phyloP scores from a whole-genome alignment of 1,140 invertebrate species.

The Zophobas atratus region DNA sequence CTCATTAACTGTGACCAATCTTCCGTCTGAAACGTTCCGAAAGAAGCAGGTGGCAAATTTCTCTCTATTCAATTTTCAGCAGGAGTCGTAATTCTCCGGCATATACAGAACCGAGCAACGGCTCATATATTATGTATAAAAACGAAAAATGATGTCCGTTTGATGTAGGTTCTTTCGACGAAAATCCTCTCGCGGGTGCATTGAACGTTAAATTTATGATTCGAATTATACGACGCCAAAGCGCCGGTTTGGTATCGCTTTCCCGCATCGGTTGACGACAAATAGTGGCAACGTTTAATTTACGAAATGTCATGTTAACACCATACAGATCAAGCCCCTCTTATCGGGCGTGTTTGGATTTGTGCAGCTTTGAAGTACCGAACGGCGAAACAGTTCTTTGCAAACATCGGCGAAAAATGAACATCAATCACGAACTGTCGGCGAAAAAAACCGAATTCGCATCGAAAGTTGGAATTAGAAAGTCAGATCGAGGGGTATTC shows the following conservation, averaged over 20 bases:
- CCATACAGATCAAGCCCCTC: not conserved
- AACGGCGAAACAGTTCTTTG: no score
- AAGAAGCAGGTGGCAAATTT: conserved; percentile 36
- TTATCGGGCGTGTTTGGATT: not conserved
- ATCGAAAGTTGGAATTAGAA: no score
- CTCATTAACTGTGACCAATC: conserved; percentile 10
- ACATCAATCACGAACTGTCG: no score
- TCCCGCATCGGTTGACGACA: not conserved
- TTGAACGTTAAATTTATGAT: no score
- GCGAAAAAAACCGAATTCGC: no score
- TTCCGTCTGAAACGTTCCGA: not conserved
- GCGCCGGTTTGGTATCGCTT: no score
- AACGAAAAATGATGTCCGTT: conserved; percentile 26
- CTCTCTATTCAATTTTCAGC: conserved; percentile 26
- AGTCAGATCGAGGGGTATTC: no score
- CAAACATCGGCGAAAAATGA: no score
- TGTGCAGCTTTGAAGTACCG: not conserved
- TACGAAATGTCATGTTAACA: not conserved
- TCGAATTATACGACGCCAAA: no score
- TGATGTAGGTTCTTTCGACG: conserved; percentile 1
- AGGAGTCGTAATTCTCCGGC: conserved; percentile 16
- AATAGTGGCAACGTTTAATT: not conserved
- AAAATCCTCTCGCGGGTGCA: not conserved
- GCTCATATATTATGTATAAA: conserved; percentile 13
- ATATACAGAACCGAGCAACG: not conserved